Evolutionary conservation across 2,797 vertebrate genomes (phyloP), one percentile per base, ranked within the genome.

Genomic region (Malacoctenus gilli): DNA sequence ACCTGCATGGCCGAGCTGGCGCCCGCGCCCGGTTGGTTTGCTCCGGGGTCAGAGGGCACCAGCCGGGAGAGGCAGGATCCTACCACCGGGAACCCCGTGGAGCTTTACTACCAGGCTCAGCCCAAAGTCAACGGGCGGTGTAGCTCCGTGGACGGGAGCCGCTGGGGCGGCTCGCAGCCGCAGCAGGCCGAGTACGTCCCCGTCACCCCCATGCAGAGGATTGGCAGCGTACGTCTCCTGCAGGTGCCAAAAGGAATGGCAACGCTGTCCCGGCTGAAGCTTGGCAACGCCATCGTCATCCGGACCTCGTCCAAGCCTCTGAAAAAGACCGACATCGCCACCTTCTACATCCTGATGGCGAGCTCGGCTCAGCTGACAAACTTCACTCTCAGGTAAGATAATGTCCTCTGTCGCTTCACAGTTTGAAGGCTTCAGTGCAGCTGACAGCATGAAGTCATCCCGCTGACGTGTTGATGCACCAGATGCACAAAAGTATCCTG

Each of bases 301-400:
- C 92, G 80, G 42, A 95, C 94, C 0, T 74, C 89, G 8, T 93
- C 93, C 14, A 93, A 91, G 83, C 88, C 92, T 0, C 92, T 92
- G 46, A 93, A 92, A 62, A 94, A 87, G 56, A 95, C 93, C 0
- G 94, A 95, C 9, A 84, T 96, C 7, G 85, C 95, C 72, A 95
- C 95, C 2, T 96, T 96, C 68, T 92, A 93, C 1, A 86, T 99
- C 1, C 93, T 93, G 9, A 77, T 95, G 62, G 90, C 92, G 64
- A 91, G 83, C 53, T 94, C 94, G 47, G 91, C 86, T 14, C 92
- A 93, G 1, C 87, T 94, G 31, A 89, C 93, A 10, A 93, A 85
- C 77, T 98, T 98, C 87, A 98, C 94, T 0, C 84, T 98, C 58
- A 94, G 95, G 96, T 98, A 89, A 92, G 91, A 59, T 4, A 2